These are phyloP conservation scores for Coenonympha arcania DNA, from an alignment of 2,888 invertebrate genomes.

Conservation along the genomic window DNA sequence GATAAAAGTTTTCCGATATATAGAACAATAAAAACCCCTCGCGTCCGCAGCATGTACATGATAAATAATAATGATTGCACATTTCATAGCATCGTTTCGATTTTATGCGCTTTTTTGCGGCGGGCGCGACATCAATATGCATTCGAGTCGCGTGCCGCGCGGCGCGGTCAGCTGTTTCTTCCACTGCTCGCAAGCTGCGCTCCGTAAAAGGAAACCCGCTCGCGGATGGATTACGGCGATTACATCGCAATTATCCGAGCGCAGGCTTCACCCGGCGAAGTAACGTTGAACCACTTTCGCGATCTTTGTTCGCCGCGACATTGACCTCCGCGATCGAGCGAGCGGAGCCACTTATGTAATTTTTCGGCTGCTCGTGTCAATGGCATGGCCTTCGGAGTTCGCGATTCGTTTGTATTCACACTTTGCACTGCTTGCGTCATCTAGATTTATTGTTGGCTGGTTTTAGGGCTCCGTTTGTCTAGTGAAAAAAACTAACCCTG, in stretches of 20 bases:
- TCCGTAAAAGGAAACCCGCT: slow-evolving; percentile 64
- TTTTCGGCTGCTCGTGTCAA: slow-evolving; percentile 48
- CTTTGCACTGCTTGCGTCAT: neutral
- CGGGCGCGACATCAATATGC: slow-evolving; percentile 66
- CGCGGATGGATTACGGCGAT: slow-evolving; percentile 69
- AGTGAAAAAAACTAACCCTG: no score
- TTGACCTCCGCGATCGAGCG: slow-evolving; percentile 49
- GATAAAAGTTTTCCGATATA: neutral
- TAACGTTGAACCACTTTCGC: slow-evolving; percentile 61
- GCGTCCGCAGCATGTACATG: slow-evolving; percentile 9
- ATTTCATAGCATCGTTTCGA: slow-evolving; percentile 52
- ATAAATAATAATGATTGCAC: slow-evolving; percentile 19
- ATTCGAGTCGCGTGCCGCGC: slow-evolving; percentile 63
- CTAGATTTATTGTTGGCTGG: neutral
- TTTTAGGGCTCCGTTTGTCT: neutral
- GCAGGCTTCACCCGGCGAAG: slow-evolving; percentile 40
- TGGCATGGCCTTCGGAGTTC: slow-evolving; percentile 55
- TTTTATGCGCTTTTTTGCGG: slow-evolving; percentile 54
- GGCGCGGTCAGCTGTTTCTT: slow-evolving; percentile 64
- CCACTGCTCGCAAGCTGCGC: slow-evolving; percentile 61
- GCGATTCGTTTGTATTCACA: slow-evolving; percentile 36
- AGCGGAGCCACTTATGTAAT: slow-evolving; percentile 50
- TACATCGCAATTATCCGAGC: slow-evolving; percentile 69
- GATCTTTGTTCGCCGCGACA: slow-evolving; percentile 66
- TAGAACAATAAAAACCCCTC: neutral